Evolutionary conservation across 2,888 invertebrate species (phyloP).

Genomic region (Philopedon plagiatum): DNA sequence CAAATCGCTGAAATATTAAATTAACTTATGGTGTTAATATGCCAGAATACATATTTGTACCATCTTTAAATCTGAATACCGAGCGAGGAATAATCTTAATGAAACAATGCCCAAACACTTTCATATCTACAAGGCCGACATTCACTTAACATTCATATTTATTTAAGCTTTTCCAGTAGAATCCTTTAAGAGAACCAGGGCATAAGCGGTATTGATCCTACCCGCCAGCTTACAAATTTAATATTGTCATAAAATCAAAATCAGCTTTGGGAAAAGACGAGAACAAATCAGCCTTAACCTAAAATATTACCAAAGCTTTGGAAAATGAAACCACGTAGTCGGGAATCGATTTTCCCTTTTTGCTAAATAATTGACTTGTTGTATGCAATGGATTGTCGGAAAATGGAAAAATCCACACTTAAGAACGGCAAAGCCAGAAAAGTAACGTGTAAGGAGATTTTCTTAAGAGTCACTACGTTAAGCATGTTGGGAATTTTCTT

Average conservation of each 20-base stretch:
- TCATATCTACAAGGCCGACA: too few species aligned
- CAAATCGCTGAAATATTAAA: too few species aligned
- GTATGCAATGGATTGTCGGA: background rate
- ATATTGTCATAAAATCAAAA: conserved; percentile 15
- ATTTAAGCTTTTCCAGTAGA: background rate
- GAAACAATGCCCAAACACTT: too few species aligned
- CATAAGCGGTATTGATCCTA: background rate
- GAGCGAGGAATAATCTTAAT: too few species aligned
- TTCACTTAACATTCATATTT: too few species aligned
- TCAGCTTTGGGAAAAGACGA: conserved; percentile 1
- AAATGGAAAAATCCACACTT: background rate
- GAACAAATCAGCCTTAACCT: background rate
- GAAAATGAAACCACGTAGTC: conserved; percentile 5
- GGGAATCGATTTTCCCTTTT: conserved; percentile 2
- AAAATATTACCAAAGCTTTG: background rate
- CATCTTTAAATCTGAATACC: too few species aligned
- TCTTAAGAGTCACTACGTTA: background rate
- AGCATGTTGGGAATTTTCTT: too few species aligned
- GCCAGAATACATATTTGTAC: too few species aligned
- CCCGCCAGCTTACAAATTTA: background rate
- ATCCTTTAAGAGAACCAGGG: background rate
- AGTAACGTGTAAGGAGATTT: background rate
- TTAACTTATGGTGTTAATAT: too few species aligned
- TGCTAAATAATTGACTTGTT: conserved; percentile 1
- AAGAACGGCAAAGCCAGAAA: background rate